Evolutionary conservation across 1,140 invertebrate genomes (phyloP), one percentile per base, ranked within the genome.

Genomic region (Sminthurides bifidus): DNA sequence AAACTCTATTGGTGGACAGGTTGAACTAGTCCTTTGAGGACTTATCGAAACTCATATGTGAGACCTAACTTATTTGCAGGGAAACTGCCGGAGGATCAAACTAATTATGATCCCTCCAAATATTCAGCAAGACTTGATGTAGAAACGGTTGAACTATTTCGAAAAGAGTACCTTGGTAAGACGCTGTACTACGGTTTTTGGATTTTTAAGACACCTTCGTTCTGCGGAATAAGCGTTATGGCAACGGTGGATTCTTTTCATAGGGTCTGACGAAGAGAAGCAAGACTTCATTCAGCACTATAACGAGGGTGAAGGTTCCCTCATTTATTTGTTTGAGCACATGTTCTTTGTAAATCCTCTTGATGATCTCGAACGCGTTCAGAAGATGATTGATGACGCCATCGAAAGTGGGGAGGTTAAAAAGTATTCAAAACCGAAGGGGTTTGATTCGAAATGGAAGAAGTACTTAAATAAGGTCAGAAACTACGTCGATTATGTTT

Each of bases 301-400:
- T 19, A 19, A 49, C 10, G 46, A 49, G 35, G 26, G 29, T 3
- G 35, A 49, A 19, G 46, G 46, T 12, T 49, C 46, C 17, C 35
- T 49, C 4, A 49, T 49, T 31, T 2, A 49, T 10, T n/a, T 49
- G n/a, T 49, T 49, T 33, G 46, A 49, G 2, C 15, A 33, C 10
- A 6, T 49, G 3, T 49, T 49, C 29, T 49, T 49, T 21, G 10
- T 21, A 5, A 49, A 49, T 35, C n/a, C 35, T 3, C 15, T 49
- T 10, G 46, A 49, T 33, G 46, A 49, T 33, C 10, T n/a, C 5
- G 30, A 30, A n/a, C 27, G 46, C 12, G 19, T 49, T 21, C 3
- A 8, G 10, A n/a, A 35, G 29, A 49, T 49, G 12, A 35, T 49
- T 49, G 29, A 49, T 5, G 17, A 30, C 4, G 46, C 27, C 24